Evolutionary conservation across 2,113 vertebrate species (phyloP), one percentile per base, ranked within the genome.

Genomic region (Pterocles orientalis): DNA sequence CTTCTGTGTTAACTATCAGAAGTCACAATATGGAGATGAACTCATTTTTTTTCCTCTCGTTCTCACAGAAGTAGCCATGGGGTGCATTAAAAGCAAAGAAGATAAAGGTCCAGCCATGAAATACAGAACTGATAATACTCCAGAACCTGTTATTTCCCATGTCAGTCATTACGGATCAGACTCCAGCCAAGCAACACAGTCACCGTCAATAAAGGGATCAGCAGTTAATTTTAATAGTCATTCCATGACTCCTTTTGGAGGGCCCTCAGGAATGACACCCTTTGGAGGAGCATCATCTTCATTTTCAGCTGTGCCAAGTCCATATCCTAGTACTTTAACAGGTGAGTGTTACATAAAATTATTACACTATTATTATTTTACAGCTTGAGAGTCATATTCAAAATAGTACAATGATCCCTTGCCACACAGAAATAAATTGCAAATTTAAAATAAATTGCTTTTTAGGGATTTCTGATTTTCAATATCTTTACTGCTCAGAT

Each of bases 21-120:
- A 87, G 29, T 45, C 1, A 4, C 13, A 53, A 14, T 7, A 9
- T 41, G 31, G 48, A 79, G 12, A 20, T 75, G 5, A 90, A 39
- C 24, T 87, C 10, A 39, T 15, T 31, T 28, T 41, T 31, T 87
- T 70, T 23, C 7, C 12, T 88, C 14, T 97, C 26, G 2, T 88
- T 88, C 91, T 90, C 71, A n/a, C 86, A 99, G 98, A 93, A 96
- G 94, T 97, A 88, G 97, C 96, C 69, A 99, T 99, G 99, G 99
- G 99, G 97, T 99, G 99, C 96, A 98, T 99, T 92, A 99, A 99
- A 98, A 99, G 99, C 97, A 99, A 99, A 97, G 98, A 99, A 97
- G 98, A 99, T 97, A 99, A 99, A 98, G 98, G 98, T 96, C 98
- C 98, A 60, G 43, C 98, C 10, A 98, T 98, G 95, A 99, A 99